Evolutionary conservation across 1,140 invertebrate genomes (phyloP).

Genomic region (Drosophila cardini): DNA sequence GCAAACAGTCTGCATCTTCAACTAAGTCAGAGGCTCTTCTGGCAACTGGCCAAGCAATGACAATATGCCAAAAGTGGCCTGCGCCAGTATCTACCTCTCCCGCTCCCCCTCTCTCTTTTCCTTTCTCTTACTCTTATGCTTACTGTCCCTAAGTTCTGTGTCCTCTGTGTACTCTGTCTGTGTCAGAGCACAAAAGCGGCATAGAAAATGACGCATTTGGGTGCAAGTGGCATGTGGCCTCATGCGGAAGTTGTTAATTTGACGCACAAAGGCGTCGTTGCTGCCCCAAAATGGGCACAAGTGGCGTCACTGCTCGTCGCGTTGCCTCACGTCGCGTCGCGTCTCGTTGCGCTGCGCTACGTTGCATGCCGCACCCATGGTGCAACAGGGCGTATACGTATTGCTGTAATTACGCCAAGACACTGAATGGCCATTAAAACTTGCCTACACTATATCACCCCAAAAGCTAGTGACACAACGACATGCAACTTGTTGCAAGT

Average conservation of each 20-base stretch:
- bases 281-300: conserved; percentile 64
- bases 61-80: conserved; percentile 70
- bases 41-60: conserved; percentile 70
- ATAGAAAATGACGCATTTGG: conserved; percentile 80
- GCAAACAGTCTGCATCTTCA: conserved; percentile 38
- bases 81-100: conserved; percentile 11
- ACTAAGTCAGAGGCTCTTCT: conserved; percentile 29
- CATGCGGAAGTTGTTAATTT: conserved; percentile 83
- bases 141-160: conserved; percentile 4
- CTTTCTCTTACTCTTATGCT: not conserved
- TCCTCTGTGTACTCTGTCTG: conserved; percentile 7
- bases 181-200: conserved; percentile 53
- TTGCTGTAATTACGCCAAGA: conserved; percentile 58
- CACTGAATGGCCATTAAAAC: conserved; percentile 43
- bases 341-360: not conserved
- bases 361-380: conserved; percentile 16
- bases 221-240: conserved; percentile 80
- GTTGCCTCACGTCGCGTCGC: not conserved
- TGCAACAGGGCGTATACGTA: conserved; percentile 79
- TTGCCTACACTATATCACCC: conserved; percentile 11
- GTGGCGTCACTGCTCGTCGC: conserved; percentile 41
- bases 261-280: conserved; percentile 71
- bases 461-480: conserved; percentile 7
- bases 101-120: not conserved
- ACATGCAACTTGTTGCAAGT: conserved; percentile 28